Base-by-base conservation (phyloP, 2,113 vertebrate genomes). In the Tympanuchus pallidicinctus region DNA sequence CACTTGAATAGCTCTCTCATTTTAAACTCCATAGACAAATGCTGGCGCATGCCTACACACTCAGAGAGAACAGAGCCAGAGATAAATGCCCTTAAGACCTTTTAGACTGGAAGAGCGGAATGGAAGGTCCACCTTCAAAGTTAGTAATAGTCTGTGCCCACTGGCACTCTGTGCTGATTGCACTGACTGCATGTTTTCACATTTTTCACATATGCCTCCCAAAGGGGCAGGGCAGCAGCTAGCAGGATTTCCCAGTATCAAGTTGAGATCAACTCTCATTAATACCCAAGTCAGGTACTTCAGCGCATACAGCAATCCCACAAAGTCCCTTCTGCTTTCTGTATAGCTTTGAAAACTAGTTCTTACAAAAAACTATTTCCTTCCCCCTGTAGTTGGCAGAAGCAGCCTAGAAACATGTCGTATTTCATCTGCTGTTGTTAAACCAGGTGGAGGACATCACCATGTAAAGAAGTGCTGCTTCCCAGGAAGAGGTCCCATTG, bases 371-470 rank as follows among this genome's bases (percentile, higher is more conserved):
- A 72, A 36, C 3, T 54, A 19, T 40, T 8, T 13, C 38, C 24
- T 82, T 75, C 11, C 3, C 22, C 3, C n/a, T 20, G 14, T 76
- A 45, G 5, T 10, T 16, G 20, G 30, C 9, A 50, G 42, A 28
- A 72, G 63, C 16, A 75, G 38, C 30, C 4, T 1, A n/a, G 60
- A 76, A 56, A 66, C 2, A 1, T 0, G 0, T 32, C 0, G 0
- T 25, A n/a, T 83, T 81, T 83, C 75, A 66, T 64, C 38, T 43
- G 19, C 34, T 0, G 0, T n/a, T 60, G 30, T 60, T 70, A 50
- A 75, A 56, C 59, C 59, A 20, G 1, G 2, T 5, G 11, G 54
- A 11, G 50, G 50, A 61, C n/a, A 24, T 13, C 36, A 42, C 11
- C 25, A 15, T 15, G 30, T 83, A 65, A 83, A 87, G 30, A 45